These are phyloP conservation scores for Pomatostomus ruficeps DNA, from an alignment of 2,113 vertebrate species.

Conservation along the genomic window DNA sequence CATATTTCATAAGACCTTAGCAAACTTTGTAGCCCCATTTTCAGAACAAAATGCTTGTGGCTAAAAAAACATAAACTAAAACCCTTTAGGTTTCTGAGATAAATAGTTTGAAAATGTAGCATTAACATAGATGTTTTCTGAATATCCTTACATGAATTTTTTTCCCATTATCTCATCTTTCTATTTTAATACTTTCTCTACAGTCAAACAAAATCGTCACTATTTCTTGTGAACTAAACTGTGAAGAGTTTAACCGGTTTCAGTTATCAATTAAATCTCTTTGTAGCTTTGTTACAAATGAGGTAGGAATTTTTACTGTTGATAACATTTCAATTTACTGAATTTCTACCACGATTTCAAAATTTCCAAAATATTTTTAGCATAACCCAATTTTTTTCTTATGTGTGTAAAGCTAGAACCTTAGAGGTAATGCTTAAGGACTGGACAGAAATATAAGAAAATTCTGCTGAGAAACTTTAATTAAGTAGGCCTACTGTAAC, in stretches of 20 bases:
- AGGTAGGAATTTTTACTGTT: neutral
- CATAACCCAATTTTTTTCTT: neutral
- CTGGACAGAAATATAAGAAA: neutral
- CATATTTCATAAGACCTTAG: neutral
- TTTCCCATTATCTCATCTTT: neutral
- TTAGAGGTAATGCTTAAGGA: neutral
- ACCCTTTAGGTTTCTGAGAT: neutral
- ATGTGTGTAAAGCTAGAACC: neutral
- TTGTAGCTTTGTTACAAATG: neutral
- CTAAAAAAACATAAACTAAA: neutral
- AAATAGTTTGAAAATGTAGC: neutral
- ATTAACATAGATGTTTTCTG: neutral
- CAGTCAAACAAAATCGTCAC: neutral
- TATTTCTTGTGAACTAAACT: neutral
- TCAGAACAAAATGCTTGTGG: neutral
- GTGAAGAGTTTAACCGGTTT: neutral
- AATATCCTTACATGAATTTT: neutral
- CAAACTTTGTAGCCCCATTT: neutral
- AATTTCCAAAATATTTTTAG: neutral
- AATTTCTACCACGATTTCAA: neutral
- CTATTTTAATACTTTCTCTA: neutral
- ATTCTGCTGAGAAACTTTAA: neutral
- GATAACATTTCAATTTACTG: neutral
- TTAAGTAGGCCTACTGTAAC: neutral
- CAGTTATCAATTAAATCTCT: neutral